Conservation (phyloP, 1,140 invertebrate species). For the Brachionus plicatilis region DNA sequence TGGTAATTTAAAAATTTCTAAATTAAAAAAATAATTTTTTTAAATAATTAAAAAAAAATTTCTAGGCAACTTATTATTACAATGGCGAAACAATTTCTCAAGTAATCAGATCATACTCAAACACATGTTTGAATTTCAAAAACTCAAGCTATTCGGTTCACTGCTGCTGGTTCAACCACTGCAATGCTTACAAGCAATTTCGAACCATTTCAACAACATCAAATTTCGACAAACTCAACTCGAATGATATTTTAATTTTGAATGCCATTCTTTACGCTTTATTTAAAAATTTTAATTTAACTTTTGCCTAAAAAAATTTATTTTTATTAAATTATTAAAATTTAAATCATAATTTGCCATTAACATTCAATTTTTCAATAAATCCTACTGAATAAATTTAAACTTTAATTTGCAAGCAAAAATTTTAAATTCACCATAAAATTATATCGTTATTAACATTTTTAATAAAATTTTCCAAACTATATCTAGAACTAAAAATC, state of each 20-base stretch:
- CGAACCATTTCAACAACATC: not conserved
- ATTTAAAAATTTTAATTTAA: not conserved
- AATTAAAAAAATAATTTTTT: not conserved
- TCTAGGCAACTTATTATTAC: not conserved
- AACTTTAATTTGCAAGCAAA: not conserved
- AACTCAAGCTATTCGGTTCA: not conserved
- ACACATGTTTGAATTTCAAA: not conserved
- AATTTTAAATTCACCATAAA: not conserved
- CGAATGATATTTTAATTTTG: not conserved
- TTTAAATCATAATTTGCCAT: not conserved
- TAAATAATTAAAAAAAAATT: not conserved
- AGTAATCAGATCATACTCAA: not conserved
- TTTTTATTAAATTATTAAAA: not conserved
- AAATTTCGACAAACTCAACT: not conserved
- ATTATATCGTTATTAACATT: not conserved
- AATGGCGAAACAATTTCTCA: not conserved
- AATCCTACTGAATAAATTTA: not conserved
- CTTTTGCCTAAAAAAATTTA: not conserved
- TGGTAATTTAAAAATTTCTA: not conserved
- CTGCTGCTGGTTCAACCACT: slow-evolving; percentile 5
- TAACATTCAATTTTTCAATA: not conserved
- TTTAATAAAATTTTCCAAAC: not conserved
- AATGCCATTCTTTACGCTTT: not conserved
- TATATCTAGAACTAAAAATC: not conserved
- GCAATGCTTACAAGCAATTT: not conserved